Base-by-base conservation (phyloP, 2,113 vertebrate genomes). In the Theristicus caerulescens region DNA sequence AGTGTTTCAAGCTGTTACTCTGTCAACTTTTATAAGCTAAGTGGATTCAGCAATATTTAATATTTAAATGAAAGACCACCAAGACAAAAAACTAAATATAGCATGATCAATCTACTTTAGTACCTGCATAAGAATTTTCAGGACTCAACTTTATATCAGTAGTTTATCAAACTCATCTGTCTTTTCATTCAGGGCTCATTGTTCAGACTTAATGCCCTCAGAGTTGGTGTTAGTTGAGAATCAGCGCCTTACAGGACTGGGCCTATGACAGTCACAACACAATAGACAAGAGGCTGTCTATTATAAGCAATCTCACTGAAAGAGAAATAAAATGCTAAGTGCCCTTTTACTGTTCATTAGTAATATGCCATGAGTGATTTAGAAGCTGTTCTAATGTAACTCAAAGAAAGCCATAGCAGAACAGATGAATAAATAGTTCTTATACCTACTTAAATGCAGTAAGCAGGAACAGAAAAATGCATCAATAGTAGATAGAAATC, bases 1-100 rank as follows among this genome's bases (percentile, higher is more conserved):
- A 86, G 64, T 40, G 42, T 87, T 89, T 93, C 93, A 96, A 95
- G 86, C 89, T 96, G 94, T 88, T 95, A 93, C 51, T 77, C 84
- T 92, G 82, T 90, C 90, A 92, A 73, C 71, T 96, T 95, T 81
- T 67, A 88, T 66, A 94, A 97, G 27, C 19, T 66, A 88, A 93
- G 51, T 73, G 19, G 36, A 77, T 66, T 80, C 78, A 88, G 36
- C 61, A 85, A 67, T 27, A 29, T 76, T 94, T 76, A 84, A 84
- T 58, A 46, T 89, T 76, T 94, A 88, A 91, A 82, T 70, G 38
- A 52, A 85, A 86, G 49, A 54, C n/a, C 73, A 93, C 34, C 21
- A 80, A 85, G 66, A 74, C 69, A 84, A 86, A 86, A 65, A 26
- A 19, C 17, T 72, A 88, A 86, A 72, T 42, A 58, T 10, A 80